Evolutionary conservation across 1,140 invertebrate species (phyloP).

Genomic region (Ruditapes philippinarum): DNA sequence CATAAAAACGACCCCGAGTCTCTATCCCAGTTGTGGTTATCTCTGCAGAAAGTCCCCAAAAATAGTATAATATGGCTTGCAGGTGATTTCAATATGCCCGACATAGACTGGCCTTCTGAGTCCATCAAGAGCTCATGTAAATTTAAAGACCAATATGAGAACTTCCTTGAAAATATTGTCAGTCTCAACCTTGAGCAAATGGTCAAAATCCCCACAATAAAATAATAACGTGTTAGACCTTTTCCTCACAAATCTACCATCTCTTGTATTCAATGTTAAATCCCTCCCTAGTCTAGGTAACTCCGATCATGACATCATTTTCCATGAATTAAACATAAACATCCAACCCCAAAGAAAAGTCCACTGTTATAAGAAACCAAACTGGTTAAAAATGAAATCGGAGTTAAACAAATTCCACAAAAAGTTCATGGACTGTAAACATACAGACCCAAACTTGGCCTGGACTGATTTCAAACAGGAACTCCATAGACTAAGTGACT

Average conservation of each 20-base stretch:
- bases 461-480: neutral
- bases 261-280: constrained; percentile 5
- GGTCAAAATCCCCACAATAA: constrained; percentile 53
- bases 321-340: constrained; percentile 43
- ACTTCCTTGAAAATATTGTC: neutral
- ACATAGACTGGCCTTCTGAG: neutral
- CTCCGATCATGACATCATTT: constrained; percentile 60
- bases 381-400: constrained; percentile 3
- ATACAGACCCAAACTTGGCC: neutral
- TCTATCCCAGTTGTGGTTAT: neutral
- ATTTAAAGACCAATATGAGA: neutral
- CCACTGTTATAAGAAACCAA: neutral
- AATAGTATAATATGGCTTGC: constrained; percentile 11
- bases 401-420: neutral
- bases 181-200: constrained; percentile 37
- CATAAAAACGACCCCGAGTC: neutral
- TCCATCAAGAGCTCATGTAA: neutral
- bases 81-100: constrained; percentile 36
- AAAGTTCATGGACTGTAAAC: neutral
- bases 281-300: constrained; percentile 21
- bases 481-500: too few species aligned
- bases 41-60: neutral
- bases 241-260: constrained; percentile 35
- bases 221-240: constrained; percentile 23
- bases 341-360: constrained; percentile 26